These are phyloP conservation scores for Sarcophilus harrisii DNA, from an alignment of 2,797 vertebrate genomes.

Conservation along the genomic window DNA sequence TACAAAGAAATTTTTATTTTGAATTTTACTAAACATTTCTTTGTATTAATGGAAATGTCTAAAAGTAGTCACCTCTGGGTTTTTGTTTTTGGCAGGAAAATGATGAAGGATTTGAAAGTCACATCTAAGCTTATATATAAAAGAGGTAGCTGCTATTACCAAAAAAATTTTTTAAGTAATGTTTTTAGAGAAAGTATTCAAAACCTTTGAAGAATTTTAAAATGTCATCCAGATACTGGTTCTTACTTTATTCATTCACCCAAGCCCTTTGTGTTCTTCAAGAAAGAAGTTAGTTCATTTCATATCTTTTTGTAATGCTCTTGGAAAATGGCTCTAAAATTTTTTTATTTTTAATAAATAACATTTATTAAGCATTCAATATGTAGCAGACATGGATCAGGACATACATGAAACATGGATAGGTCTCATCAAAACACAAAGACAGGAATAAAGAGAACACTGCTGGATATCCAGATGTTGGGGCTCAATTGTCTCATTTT, in stretches of 20 bases:
- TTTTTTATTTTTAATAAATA: not conserved
- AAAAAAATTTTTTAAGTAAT: not conserved
- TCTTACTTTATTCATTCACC: not conserved
- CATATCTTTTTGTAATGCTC: not conserved
- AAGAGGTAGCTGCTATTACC: conserved; percentile 12
- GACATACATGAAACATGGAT: not conserved
- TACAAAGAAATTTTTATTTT: conserved; percentile 54
- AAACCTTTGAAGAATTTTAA: conserved; percentile 4
- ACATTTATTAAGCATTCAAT: not conserved
- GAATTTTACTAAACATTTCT: conserved; percentile 29
- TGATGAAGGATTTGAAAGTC: not conserved
- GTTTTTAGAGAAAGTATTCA: conserved; percentile 48
- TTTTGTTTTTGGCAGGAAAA: conserved; percentile 9
- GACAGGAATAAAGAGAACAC: not conserved
- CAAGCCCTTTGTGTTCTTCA: not conserved
- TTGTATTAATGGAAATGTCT: conserved; percentile 23
- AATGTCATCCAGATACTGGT: not conserved
- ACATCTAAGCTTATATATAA: not conserved
- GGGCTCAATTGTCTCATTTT: not conserved
- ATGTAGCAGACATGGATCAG: not conserved
- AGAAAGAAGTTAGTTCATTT: not conserved
- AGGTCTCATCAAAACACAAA: not conserved
- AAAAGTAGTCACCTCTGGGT: conserved; percentile 3
- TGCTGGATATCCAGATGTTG: not conserved
- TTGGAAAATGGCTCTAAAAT: not conserved